Evolutionary conservation across 1,140 invertebrate genomes (phyloP).

Genomic region (Philaenus spumarius): DNA sequence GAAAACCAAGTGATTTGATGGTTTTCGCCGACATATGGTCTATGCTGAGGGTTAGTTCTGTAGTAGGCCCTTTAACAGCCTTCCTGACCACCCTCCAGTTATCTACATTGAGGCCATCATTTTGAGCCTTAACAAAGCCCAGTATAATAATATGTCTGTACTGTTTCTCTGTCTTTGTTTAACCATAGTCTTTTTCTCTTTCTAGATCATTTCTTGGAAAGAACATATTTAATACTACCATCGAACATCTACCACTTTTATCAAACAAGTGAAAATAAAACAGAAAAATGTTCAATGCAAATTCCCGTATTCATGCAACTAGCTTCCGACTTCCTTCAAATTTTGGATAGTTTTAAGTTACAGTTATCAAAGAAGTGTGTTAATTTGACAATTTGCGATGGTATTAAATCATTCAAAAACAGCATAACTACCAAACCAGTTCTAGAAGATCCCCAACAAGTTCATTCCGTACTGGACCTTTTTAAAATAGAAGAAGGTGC

Average conservation of each 20-base stretch:
- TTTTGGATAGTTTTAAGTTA: conserved; percentile 15
- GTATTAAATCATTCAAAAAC: conserved; percentile 10
- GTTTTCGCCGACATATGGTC: no score
- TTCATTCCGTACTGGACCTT: conserved; percentile 8
- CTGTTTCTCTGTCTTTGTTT: neutral
- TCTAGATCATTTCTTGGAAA: neutral
- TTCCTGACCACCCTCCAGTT: no score
- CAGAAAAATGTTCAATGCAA: neutral
- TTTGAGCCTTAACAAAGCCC: no score
- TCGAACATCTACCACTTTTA: neutral
- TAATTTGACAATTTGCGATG: neutral
- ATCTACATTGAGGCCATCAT: no score
- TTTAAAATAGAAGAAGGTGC: conserved; percentile 1
- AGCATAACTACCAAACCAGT: neutral
- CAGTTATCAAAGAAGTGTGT: conserved; percentile 11
- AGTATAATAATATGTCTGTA: neutral
- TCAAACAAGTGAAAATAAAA: neutral
- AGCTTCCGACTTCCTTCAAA: conserved; percentile 10
- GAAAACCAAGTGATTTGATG: no score
- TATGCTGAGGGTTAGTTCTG: no score
- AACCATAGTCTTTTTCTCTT: neutral
- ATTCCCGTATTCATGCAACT: conserved; percentile 9
- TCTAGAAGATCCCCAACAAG: neutral
- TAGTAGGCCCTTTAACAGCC: no score
- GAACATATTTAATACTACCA: neutral